Percentiles rank a stretch among this genome's conserved stretches.
Conservation (phyloP, 2,113 vertebrate species). For the Ameiurus melas region DNA sequence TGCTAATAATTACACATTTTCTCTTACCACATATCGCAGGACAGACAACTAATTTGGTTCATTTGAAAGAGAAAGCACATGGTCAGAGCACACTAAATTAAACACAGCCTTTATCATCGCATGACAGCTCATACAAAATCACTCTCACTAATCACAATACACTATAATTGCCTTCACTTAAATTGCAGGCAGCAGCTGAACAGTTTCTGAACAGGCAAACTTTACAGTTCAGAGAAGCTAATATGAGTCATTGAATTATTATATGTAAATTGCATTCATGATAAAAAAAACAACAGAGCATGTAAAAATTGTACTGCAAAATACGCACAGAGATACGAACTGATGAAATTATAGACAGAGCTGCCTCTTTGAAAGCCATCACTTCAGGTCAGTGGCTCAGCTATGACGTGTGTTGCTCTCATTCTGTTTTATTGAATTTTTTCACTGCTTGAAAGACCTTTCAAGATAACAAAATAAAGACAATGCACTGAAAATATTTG, state of each 20-base stretch:
- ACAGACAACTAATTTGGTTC: conserved; percentile 40
- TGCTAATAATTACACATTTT: conserved; percentile 24
- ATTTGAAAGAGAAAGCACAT: conserved; percentile 36
- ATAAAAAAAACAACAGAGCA: neutral
- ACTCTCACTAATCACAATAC: conserved; percentile 23
- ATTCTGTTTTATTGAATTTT: conserved; percentile 22
- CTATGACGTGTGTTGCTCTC: neutral
- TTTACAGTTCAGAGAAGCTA: neutral
- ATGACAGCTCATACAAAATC: conserved; percentile 23
- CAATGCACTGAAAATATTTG: neutral
- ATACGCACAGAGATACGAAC: neutral
- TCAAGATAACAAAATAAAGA: conserved; percentile 30
- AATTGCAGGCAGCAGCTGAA: conserved; percentile 14
- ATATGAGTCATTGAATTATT: neutral
- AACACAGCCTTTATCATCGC: conserved; percentile 34
- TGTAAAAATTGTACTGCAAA: neutral
- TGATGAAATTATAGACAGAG: neutral
- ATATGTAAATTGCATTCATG: conserved; percentile 3
- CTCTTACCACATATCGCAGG: conserved; percentile 16
- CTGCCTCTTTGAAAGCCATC: conserved; percentile 10
- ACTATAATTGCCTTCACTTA: conserved; percentile 29
- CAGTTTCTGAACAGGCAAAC: neutral
- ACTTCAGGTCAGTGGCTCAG: conserved; percentile 5
- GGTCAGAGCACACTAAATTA: conserved; percentile 24
- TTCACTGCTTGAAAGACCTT: conserved; percentile 14